Percentiles rank a stretch among this genome's conserved stretches.
Evolutionary conservation across 1,140 invertebrate species (phyloP).

Genomic region (Globodera ellingtonae): DNA sequence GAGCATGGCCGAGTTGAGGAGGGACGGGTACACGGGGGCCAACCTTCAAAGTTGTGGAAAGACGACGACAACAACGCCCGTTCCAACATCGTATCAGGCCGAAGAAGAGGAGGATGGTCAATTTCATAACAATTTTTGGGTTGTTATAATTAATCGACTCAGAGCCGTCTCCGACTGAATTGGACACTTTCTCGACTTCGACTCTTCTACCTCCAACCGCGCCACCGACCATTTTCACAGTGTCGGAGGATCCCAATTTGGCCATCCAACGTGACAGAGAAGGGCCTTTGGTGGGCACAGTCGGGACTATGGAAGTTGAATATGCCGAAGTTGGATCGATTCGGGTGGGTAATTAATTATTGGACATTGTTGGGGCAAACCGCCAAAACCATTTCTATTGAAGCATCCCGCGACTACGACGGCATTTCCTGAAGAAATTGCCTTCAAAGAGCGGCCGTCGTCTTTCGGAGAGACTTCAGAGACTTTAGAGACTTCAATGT

Average conservation of each 20-base stretch:
- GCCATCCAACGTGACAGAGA: background rate
- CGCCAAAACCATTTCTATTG: background rate
- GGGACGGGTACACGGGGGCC: constrained; percentile 10
- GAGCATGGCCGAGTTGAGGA: background rate
- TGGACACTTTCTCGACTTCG: constrained; percentile 2
- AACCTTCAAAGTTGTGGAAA: constrained; percentile 11
- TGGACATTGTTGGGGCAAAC: background rate
- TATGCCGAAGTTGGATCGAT: too few species aligned
- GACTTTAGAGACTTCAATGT: too few species aligned
- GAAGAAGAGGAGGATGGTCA: constrained; percentile 14
- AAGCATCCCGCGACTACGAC: too few species aligned
- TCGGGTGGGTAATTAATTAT: background rate
- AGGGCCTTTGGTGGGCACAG: background rate
- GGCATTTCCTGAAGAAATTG: background rate
- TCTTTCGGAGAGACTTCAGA: background rate
- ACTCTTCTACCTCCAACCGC: constrained; percentile 1
- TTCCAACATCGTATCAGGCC: background rate
- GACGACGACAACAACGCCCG: background rate
- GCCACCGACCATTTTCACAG: background rate
- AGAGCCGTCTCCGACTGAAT: constrained; percentile 1
- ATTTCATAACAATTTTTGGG: constrained; percentile 1
- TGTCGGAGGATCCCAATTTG: background rate
- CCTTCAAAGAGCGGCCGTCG: background rate
- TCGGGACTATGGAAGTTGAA: background rate
- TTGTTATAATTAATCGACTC: background rate